A percentile compares a stretch with the other conserved stretches of the same genome.
Conservation (phyloP, 2,113 vertebrate species). For the Stegostoma tigrinum region DNA sequence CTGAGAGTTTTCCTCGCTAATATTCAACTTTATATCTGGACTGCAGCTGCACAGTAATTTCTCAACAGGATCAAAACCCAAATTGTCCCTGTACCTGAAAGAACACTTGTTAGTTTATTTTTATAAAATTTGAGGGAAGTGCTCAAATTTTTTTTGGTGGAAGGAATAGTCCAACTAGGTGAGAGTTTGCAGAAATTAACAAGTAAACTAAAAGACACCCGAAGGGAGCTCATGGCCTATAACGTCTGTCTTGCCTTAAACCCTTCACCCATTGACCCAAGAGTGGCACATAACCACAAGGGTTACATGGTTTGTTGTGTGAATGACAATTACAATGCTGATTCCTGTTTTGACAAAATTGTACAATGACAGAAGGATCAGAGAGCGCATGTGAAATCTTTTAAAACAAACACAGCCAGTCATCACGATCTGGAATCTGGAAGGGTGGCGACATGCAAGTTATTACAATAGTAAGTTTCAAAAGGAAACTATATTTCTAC, state of each 20-base stretch:
- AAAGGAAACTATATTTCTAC: neutral
- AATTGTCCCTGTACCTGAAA: neutral
- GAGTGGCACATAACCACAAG: neutral
- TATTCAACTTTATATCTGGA: neutral
- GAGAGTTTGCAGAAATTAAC: neutral
- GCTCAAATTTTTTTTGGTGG: neutral
- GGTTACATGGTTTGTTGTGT: neutral
- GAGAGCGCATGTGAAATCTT: neutral
- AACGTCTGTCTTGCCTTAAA: neutral
- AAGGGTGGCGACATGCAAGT: neutral
- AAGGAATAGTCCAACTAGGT: neutral
- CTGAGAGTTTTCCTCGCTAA: neutral
- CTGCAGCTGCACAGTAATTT: neutral
- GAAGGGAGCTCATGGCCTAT: neutral
- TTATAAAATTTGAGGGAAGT: neutral
- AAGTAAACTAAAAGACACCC: neutral
- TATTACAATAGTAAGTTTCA: neutral
- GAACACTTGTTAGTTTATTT: neutral
- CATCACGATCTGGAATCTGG: neutral
- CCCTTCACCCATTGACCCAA: neutral
- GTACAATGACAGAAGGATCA: neutral
- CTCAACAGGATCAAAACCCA: neutral
- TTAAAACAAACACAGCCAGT: neutral
- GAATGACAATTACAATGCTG: neutral
- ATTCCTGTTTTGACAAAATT: neutral